These are phyloP conservation scores for Lycodopsis pacificus DNA, from an alignment of 2,797 vertebrate species.

Conservation along the genomic window DNA sequence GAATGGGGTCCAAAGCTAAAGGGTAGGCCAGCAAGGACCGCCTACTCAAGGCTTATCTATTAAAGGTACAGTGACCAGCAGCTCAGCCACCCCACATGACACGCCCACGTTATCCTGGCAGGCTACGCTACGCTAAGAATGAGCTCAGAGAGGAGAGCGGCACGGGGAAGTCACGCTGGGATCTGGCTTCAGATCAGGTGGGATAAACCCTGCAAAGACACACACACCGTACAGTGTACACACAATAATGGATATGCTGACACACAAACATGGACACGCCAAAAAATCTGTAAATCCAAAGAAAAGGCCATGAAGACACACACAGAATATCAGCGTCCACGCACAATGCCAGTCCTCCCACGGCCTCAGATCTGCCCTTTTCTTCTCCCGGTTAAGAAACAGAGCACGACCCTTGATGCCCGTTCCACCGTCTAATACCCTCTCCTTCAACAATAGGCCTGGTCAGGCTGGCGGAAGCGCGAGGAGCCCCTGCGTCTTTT, in stretches of 20 bases:
- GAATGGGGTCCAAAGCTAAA: conserved; percentile 35
- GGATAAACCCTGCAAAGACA: conserved; percentile 43
- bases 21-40: conserved; percentile 25
- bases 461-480: conserved; percentile 53
- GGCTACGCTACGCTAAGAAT: conserved; percentile 50
- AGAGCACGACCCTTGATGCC: conserved; percentile 58
- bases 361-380: conserved; percentile 20
- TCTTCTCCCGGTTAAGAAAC: conserved; percentile 59
- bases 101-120: conserved; percentile 53
- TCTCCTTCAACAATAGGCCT: conserved; percentile 68
- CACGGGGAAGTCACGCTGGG: conserved; percentile 28
- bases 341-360: conserved; percentile 28
- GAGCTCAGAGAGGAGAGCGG: conserved; percentile 46
- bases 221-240: background rate
- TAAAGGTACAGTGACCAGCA: conserved; percentile 55
- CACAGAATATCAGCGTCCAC: conserved; percentile 27
- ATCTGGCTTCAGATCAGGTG: conserved; percentile 52
- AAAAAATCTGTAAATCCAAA: conserved; percentile 12
- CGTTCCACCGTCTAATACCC: conserved; percentile 62
- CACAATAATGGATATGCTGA: background rate
- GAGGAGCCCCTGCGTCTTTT: conserved; percentile 51
- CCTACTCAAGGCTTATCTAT: conserved; percentile 55
- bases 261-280: background rate
- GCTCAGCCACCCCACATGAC: conserved; percentile 4
- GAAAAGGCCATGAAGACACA: conserved; percentile 10